A percentile compares a stretch with the other conserved stretches of the same genome.
phyloP scores from a whole-genome alignment of 2,888 invertebrate species.

The Cecidostiba fungosa region DNA sequence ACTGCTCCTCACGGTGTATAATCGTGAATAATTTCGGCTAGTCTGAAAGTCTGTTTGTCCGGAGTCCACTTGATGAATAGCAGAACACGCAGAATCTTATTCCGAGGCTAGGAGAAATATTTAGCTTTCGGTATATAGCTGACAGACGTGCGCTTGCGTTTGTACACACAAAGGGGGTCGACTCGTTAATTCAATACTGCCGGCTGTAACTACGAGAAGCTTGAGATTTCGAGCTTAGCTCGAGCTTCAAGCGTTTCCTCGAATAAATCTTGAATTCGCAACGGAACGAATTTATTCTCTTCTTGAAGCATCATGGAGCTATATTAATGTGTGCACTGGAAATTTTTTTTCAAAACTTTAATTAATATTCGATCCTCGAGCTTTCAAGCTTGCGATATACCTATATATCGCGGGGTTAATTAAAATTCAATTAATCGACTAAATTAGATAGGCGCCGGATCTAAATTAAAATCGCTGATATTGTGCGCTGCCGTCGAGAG shows the following conservation, averaged over 20 bases:
- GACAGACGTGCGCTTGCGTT: background rate
- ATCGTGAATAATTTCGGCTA: slow-evolving; percentile 1
- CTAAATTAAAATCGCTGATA: slow-evolving; percentile 48
- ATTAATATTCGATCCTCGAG: background rate
- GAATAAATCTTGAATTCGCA: background rate
- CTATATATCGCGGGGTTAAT: slow-evolving; percentile 19
- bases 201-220: slow-evolving; percentile 36
- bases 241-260: background rate
- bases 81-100: background rate
- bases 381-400: background rate
- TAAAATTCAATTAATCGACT: slow-evolving; percentile 45
- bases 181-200: slow-evolving; percentile 53
- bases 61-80: background rate
- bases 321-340: background rate
- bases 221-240: slow-evolving; percentile 13
- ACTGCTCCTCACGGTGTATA: background rate
- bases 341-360: background rate
- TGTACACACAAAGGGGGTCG: slow-evolving; percentile 8
- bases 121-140: background rate
- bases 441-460: slow-evolving; percentile 32
- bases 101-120: background rate
- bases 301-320: background rate
- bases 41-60: background rate
- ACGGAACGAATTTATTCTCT: too few relatives aligned
- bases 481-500: background rate